Evolutionary conservation across 2,888 invertebrate species (phyloP), one percentile per base, ranked within the genome.

Genomic region (Stenodema calcarata): DNA sequence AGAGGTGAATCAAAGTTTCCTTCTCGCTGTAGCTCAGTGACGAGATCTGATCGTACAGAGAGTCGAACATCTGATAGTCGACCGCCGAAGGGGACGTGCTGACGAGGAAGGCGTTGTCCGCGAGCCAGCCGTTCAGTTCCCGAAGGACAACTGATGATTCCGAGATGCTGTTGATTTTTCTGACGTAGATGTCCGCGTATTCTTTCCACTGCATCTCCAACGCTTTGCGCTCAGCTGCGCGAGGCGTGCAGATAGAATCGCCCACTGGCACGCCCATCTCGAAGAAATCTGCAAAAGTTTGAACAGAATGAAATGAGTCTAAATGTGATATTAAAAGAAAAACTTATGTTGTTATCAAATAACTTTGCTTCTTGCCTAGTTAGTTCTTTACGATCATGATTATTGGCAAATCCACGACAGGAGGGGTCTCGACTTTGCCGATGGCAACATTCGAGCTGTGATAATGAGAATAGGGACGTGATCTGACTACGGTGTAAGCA

Each of bases 91-190:
- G 73, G 73, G 18, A 12, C 6, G 84, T 23, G 11, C 84, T 75
- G 1, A 75, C 50, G n/a, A 84, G 50, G 18, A 84, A 84, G 9
- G 70, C 44, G 73, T 84, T 70, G 73, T 73, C 44, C 0, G 84
- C 70, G 27, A 84, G 18, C 84, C 84, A 84, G 35, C 84, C 73
- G 28, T 84, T 84, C 3, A 84, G 50, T 28, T 84, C 84, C 23
- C 23, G 27, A n/a, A 84, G 62, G 18, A 84, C 84, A 14, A 7
- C 27, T 3, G 47, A 27, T 14, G 73, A 73, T 30, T 84, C 84
- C 12, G n/a, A 18, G 18, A 82, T 82, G 82, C 14, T 69, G 69
- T 82, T 82, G 82, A 82, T 82, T 9, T 82, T 82, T 41, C 69
- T 82, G 23, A 82, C 82, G 69, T 82, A 82, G 35, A 82, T 82